Evolutionary conservation across 2,888 invertebrate genomes (phyloP).

Genomic region (Standfussiana lucernea): DNA sequence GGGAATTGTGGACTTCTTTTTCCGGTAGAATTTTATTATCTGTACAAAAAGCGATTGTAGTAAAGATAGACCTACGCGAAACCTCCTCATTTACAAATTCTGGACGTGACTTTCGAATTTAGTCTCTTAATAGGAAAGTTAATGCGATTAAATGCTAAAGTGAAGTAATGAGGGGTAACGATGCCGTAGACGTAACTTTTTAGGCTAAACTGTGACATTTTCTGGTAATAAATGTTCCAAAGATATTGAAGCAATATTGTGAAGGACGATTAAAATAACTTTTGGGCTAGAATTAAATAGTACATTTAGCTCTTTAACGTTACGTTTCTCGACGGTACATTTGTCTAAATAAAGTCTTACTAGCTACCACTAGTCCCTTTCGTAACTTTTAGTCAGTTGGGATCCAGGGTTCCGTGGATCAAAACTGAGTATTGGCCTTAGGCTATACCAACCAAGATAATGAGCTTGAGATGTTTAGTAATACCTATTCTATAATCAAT

Average conservation of each 20-base stretch:
- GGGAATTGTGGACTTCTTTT: not conserved
- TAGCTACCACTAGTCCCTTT: not conserved
- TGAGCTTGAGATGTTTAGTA: not conserved
- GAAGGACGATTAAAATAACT: not conserved
- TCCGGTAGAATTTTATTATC: conserved; percentile 10
- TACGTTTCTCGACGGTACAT: not conserved
- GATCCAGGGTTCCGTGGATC: not conserved
- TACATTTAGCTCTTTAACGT: not conserved
- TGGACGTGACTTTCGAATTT: conserved; percentile 40
- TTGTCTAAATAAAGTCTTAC: not conserved
- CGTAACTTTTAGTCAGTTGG: not conserved
- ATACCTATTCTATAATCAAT: not conserved
- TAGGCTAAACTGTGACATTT: conserved; percentile 26
- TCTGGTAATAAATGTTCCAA: conserved; percentile 4
- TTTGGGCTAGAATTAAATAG: not conserved
- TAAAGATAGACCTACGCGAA: conserved; percentile 4
- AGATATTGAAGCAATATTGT: conserved; percentile 3
- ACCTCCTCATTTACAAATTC: conserved; percentile 36
- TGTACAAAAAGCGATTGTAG: not conserved
- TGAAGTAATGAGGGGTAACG: conserved; percentile 49
- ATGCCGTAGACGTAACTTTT: conserved; percentile 35
- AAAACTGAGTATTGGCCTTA: not conserved
- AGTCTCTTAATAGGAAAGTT: conserved; percentile 41
- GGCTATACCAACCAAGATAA: not conserved
- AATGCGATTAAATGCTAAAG: conserved; percentile 54